Evolutionary conservation across 2,113 vertebrate genomes (phyloP).

Genomic region (Colaptes auratus): DNA sequence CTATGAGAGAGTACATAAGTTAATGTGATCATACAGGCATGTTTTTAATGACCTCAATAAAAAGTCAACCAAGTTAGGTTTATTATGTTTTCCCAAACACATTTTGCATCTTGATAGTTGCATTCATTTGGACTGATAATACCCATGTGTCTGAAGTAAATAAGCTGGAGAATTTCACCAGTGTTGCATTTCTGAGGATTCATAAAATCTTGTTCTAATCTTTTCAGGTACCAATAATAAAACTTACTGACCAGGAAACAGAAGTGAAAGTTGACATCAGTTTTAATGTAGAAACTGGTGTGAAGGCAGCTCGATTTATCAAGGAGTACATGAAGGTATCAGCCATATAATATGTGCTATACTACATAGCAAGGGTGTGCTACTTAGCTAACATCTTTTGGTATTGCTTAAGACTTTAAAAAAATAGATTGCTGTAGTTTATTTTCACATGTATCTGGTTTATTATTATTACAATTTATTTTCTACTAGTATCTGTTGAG

Average conservation of each 20-base stretch:
- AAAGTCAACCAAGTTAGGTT: not conserved
- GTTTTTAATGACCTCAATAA: not conserved
- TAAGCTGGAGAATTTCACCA: not conserved
- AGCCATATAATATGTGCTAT: not conserved
- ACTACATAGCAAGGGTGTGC: not conserved
- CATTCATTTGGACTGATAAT: not conserved
- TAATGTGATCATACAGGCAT: not conserved
- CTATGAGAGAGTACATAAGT: not conserved
- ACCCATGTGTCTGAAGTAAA: not conserved
- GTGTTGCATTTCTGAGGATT: not conserved
- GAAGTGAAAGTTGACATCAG: constrained; percentile 99
- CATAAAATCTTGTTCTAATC: not conserved
- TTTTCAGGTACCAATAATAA: constrained; percentile 96
- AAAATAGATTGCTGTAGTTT: not conserved
- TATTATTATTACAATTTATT: not conserved
- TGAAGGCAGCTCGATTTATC: constrained; percentile 95
- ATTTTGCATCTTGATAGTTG: not conserved
- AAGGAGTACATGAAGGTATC: constrained; percentile 95
- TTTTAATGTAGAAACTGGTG: constrained; percentile 97
- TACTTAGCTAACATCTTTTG: not conserved
- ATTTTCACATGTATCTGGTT: not conserved
- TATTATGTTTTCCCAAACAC: not conserved
- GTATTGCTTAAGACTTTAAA: not conserved
- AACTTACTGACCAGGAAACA: constrained; percentile 96
- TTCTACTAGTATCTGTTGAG: not conserved